Percentiles rank a stretch among this genome's conserved stretches.
These are phyloP conservation scores for Tupaia chinensis DNA, from an alignment of 2,113 vertebrate genomes.

Conservation along the genomic window DNA sequence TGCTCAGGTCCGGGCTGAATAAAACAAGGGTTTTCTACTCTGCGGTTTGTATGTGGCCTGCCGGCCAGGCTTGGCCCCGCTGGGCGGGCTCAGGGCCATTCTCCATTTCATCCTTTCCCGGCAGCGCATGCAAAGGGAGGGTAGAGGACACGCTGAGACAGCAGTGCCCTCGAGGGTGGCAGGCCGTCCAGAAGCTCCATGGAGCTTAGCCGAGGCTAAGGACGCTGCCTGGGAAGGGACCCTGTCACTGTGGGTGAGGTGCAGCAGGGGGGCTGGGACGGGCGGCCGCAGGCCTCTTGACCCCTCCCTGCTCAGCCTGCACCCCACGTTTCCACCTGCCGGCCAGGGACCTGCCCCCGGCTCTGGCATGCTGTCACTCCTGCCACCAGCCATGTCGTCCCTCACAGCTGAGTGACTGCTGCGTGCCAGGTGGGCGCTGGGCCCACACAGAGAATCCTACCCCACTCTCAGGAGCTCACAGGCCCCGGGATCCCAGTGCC, in stretches of 20 bases:
- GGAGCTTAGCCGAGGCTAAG: neutral
- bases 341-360: neutral
- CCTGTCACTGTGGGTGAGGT: neutral
- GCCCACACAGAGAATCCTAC: neutral
- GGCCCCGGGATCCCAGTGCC: neutral
- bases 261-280: neutral
- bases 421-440: neutral
- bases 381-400: neutral
- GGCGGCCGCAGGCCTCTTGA: neutral
- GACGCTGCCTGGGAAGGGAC: neutral
- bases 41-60: constrained; percentile 15
- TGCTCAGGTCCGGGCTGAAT: constrained; percentile 71
- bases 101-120: neutral
- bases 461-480: neutral
- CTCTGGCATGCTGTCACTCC: neutral
- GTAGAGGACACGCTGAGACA: too few relatives aligned
- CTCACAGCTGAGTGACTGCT: neutral
- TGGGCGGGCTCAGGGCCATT: neutral
- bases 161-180: neutral
- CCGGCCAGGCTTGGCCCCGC: neutral
- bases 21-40: constrained; percentile 79
- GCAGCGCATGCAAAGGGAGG: neutral
- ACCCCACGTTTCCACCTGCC: neutral
- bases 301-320: neutral
- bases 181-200: fast-evolving